Evolutionary conservation across 2,797 vertebrate genomes (phyloP), one percentile per base, ranked within the genome.

Genomic region (Clarias pachynema): DNA sequence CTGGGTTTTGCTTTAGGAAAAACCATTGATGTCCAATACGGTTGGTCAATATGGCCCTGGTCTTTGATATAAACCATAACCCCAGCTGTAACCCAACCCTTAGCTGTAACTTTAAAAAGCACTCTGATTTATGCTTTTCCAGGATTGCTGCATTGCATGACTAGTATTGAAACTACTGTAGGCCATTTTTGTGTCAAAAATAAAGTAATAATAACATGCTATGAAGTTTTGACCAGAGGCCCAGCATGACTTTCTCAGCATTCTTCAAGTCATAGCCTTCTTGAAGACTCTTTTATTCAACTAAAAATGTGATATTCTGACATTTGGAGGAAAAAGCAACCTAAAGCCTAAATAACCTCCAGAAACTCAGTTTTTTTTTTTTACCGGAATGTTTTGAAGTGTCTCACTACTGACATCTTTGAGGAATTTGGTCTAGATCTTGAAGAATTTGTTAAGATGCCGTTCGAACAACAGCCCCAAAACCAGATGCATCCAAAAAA

Each of bases 31-130:
- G 84, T 81, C 26, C 82, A 89, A 86, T 44, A 9, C 89, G 87
- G 91, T 91, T 90, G 69, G 85, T 87, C 89, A 92, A 85, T 86
- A 89, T 81, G 86, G 75, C 77, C 79, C 62, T 18, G 9, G 73
- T 62, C 29, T 74, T 56, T 59, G 16, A 62, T 90, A 87, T 91
- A 83, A 86, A 89, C 90, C 88, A 86, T 70, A 82, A 87, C 78
- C 53, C 69, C 83, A 86, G 84, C 85, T 87, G 86, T 89, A 89
- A 91, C 88, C 86, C 85, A 69, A 90, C 84, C 86, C 85, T 63
- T 0, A 9, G 62, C 85, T 49, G 68, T 59, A 44, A 59, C 75
- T 75, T 89, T 90, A 83, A 88, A 89, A 63, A 63, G 34, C 57
- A n/a, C 83, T 84, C 66, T 85, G 87, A 59, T 81, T 29, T 44